Conservation (phyloP, 2,113 vertebrate species). For the Terrapene triunguis region DNA sequence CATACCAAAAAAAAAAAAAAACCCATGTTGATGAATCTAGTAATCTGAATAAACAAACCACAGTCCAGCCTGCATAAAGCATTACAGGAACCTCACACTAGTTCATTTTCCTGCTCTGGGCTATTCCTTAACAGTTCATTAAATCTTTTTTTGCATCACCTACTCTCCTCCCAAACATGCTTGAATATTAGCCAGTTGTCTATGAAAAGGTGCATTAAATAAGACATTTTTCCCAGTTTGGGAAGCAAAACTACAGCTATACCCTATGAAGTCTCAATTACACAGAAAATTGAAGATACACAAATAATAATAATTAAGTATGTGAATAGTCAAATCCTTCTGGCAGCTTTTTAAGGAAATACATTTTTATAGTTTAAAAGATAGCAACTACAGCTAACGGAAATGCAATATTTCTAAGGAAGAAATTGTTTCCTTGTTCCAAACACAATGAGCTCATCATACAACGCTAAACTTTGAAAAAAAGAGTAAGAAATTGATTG, state of each 20-base stretch:
- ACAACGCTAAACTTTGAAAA: neutral
- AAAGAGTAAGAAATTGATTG: neutral
- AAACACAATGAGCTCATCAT: neutral
- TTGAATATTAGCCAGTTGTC: neutral
- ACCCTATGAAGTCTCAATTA: neutral
- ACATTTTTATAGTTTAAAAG: neutral
- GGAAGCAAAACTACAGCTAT: neutral
- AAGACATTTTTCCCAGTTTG: neutral
- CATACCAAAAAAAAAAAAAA: accelerated
- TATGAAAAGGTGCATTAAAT: accelerated
- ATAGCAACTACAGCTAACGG: neutral
- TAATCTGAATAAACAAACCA: neutral
- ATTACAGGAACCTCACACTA: neutral
- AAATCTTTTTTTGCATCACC: neutral
- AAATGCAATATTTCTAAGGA: neutral
- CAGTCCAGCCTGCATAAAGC: accelerated
- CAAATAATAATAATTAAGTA: slow-evolving; percentile 3
- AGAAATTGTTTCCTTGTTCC: neutral
- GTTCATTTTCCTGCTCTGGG: neutral
- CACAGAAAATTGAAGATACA: neutral
- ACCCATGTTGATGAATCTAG: neutral
- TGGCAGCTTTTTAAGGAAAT: neutral
- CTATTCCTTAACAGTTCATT: neutral
- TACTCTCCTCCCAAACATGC: neutral
- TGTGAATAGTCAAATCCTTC: neutral